Percentiles rank a stretch among this genome's conserved stretches.
Conservation (phyloP, 2,888 invertebrate genomes). For the Lobophora halterata region DNA sequence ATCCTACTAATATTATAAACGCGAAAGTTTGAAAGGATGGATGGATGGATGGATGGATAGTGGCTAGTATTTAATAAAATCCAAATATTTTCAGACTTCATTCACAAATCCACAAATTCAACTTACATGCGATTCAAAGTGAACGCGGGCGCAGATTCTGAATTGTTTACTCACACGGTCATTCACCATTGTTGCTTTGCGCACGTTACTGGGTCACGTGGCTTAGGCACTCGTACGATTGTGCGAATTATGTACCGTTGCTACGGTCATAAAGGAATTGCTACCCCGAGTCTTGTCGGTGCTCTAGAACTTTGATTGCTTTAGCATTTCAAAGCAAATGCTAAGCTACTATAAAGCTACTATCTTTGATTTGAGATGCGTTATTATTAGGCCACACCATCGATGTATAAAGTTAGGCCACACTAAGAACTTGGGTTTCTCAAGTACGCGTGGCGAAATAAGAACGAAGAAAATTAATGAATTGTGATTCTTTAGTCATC, state of each 20-base stretch:
- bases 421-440: no score
- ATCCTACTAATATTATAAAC: no score
- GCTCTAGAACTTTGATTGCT: slow-evolving; percentile 6
- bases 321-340: slow-evolving; percentile 5
- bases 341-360: background rate
- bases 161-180: slow-evolving; percentile 49
- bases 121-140: slow-evolving; percentile 2
- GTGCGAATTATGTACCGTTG: slow-evolving; percentile 28
- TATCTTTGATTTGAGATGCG: background rate
- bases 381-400: no score
- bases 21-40: no score
- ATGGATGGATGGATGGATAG: no score
- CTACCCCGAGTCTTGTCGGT: background rate
- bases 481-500: no score
- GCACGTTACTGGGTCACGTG: slow-evolving; percentile 24
- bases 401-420: no score
- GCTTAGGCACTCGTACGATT: slow-evolving; percentile 17
- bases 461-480: no score
- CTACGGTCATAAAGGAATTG: slow-evolving; percentile 12
- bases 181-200: slow-evolving; percentile 45
- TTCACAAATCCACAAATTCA: background rate
- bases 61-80: no score
- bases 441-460: no score
- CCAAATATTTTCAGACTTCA: background rate
- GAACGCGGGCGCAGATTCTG: slow-evolving; percentile 22